These are phyloP conservation scores for Scotopteryx bipunctaria DNA, from an alignment of 2,888 invertebrate species.

Conservation along the genomic window DNA sequence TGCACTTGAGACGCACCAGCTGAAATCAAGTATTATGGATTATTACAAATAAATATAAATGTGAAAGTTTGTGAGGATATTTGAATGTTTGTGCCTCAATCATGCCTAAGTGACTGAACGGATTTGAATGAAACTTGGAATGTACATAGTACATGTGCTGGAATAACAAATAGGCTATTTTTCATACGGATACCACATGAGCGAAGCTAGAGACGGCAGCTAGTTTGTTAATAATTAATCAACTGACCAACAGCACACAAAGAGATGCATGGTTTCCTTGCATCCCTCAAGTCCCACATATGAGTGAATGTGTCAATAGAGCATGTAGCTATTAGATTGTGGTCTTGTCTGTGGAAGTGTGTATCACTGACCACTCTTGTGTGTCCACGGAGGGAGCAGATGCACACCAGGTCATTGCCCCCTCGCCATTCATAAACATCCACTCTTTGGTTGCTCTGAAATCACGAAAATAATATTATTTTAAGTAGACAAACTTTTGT, in stretches of 20 bases:
- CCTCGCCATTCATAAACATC: conserved; percentile 93
- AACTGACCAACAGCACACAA: conserved; percentile 92
- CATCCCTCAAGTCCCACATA: conserved; percentile 96
- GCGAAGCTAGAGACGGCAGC: too few species aligned
- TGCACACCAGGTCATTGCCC: conserved; percentile 87
- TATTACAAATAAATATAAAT: too few species aligned
- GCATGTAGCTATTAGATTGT: conserved; percentile 88
- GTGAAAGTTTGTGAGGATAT: too few species aligned
- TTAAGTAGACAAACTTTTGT: too few species aligned
- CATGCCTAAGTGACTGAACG: too few species aligned
- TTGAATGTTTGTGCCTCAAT: too few species aligned
- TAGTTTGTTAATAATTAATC: too few species aligned
- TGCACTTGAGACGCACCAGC: conserved; percentile 97
- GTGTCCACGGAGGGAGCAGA: conserved; percentile 89
- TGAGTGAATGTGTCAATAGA: conserved; percentile 97
- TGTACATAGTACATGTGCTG: background rate
- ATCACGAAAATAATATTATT: conserved; percentile 16
- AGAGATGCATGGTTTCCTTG: conserved; percentile 91
- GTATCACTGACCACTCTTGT: conserved; percentile 94
- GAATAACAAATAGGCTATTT: background rate
- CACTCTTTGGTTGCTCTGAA: conserved; percentile 92
- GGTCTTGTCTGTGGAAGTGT: conserved; percentile 91
- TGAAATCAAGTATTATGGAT: conserved; percentile 51
- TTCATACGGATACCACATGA: too few species aligned
- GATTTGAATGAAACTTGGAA: background rate